These are phyloP conservation scores for Bibio marci DNA, from an alignment of 2,888 invertebrate species.

Conservation along the genomic window DNA sequence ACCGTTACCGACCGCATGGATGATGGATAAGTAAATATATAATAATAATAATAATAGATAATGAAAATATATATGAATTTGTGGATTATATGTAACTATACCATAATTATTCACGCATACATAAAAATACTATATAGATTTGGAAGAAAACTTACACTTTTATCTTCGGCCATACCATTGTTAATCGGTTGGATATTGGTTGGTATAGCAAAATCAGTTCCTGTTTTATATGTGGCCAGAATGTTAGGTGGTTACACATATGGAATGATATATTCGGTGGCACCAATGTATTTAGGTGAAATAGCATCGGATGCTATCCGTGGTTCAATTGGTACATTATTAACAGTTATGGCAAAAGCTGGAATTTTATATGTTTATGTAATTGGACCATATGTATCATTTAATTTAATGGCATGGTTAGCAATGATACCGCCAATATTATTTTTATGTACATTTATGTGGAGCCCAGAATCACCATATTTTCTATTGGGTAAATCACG, in stretches of 20 bases:
- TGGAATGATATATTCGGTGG: slow-evolving; percentile 40
- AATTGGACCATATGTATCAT: slow-evolving; percentile 39
- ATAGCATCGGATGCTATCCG: slow-evolving; percentile 42
- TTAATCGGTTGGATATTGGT: slow-evolving; percentile 45
- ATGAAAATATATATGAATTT: neutral
- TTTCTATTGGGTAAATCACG: slow-evolving; percentile 36
- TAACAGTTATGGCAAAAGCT: slow-evolving; percentile 38
- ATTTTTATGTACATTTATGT: slow-evolving; percentile 36
- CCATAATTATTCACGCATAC: neutral
- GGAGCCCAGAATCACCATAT: slow-evolving; percentile 53
- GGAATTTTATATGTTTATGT: slow-evolving; percentile 44
- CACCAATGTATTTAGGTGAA: slow-evolving; percentile 45
- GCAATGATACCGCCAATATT: slow-evolving; percentile 38
- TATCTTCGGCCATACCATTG: slow-evolving; percentile 40
- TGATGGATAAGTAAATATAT: slow-evolving; percentile 31
- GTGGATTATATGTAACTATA: too few relatives aligned
- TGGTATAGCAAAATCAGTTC: slow-evolving; percentile 37
- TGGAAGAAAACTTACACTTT: slow-evolving; percentile 49
- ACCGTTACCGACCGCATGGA: slow-evolving; percentile 41
- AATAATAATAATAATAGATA: neutral
- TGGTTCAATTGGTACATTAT: slow-evolving; percentile 42
- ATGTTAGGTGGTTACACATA: slow-evolving; percentile 47
- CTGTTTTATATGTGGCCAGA: slow-evolving; percentile 38
- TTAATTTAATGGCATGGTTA: slow-evolving; percentile 35
- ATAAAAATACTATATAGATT: slow-evolving; percentile 20